These are phyloP conservation scores for Pemphigus obesinymphae DNA, from an alignment of 1,140 invertebrate species.

Conservation along the genomic window DNA sequence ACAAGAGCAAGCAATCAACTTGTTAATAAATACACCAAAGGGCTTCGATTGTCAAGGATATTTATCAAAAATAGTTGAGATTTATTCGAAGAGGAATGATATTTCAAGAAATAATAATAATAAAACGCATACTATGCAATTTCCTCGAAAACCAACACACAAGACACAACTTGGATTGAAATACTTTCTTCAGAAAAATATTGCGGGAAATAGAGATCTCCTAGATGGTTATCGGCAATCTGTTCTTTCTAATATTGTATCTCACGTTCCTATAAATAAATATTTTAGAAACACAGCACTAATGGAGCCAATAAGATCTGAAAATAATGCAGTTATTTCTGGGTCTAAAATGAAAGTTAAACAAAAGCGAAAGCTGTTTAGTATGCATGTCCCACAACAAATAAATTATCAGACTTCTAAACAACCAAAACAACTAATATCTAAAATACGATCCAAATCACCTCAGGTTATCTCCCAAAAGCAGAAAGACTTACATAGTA, in stretches of 20 bases:
- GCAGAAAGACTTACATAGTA: neutral
- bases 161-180: no score
- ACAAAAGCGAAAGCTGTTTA: neutral
- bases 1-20: constrained; percentile 69
- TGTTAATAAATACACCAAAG: constrained; percentile 66
- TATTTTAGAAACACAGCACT: no score
- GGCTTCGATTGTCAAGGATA: neutral
- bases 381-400: no score
- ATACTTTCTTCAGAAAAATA: no score
- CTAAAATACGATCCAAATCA: neutral
- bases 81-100: neutral
- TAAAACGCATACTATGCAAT: neutral
- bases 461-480: constrained; percentile 5
- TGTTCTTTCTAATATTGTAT: no score
- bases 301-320: no score
- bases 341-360: no score
- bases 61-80: constrained; percentile 13
- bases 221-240: no score
- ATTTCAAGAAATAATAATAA: neutral
- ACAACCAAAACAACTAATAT: neutral
- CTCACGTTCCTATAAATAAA: no score
- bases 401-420: neutral
- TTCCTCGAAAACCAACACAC: no score
- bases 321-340: no score
- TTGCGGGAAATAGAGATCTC: no score